A percentile compares a stretch with the other conserved stretches of the same genome.
These are phyloP conservation scores for Rhimphoctona megacephalus DNA, from an alignment of 2,888 invertebrate genomes.

Conservation along the genomic window DNA sequence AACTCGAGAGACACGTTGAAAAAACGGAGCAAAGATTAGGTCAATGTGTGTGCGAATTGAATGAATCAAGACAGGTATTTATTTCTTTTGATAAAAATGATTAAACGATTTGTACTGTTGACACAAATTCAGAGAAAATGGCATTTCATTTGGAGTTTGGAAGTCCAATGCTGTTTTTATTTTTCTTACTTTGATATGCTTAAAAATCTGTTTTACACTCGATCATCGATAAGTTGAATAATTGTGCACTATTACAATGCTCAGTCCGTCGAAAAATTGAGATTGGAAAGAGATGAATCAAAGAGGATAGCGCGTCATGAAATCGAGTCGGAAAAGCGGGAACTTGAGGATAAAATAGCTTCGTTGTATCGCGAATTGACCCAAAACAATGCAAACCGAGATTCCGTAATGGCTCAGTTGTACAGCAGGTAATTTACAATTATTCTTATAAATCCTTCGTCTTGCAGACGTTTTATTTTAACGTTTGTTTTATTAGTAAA, in stretches of 20 bases:
- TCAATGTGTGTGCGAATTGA: slow-evolving; percentile 89
- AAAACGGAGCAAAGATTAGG: slow-evolving; percentile 87
- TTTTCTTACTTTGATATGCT: neutral
- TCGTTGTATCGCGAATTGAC: slow-evolving; percentile 86
- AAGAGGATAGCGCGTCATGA: slow-evolving; percentile 88
- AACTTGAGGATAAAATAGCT: slow-evolving; percentile 86
- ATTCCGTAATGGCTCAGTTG: slow-evolving; percentile 92
- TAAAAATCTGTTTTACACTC: neutral
- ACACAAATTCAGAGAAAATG: neutral
- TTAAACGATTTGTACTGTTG: neutral
- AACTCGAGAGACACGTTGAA: slow-evolving; percentile 88
- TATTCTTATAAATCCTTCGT: too few species aligned
- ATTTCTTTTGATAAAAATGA: neutral
- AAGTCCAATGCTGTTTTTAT: neutral
- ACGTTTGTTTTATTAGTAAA: slow-evolving; percentile 6
- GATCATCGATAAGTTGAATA: neutral
- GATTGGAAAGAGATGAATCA: slow-evolving; percentile 86
- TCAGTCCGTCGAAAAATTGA: slow-evolving; percentile 86
- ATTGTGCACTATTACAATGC: slow-evolving; percentile 42
- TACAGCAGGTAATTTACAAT: slow-evolving; percentile 89
- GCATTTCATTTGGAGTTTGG: neutral
- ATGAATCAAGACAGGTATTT: slow-evolving; percentile 87
- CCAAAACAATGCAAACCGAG: slow-evolving; percentile 87
- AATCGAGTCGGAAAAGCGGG: slow-evolving; percentile 88
- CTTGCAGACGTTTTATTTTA: too few species aligned